Evolutionary conservation across 2,888 invertebrate genomes (phyloP), one percentile per base, ranked within the genome.

Genomic region (Ceraclea dissimilis): DNA sequence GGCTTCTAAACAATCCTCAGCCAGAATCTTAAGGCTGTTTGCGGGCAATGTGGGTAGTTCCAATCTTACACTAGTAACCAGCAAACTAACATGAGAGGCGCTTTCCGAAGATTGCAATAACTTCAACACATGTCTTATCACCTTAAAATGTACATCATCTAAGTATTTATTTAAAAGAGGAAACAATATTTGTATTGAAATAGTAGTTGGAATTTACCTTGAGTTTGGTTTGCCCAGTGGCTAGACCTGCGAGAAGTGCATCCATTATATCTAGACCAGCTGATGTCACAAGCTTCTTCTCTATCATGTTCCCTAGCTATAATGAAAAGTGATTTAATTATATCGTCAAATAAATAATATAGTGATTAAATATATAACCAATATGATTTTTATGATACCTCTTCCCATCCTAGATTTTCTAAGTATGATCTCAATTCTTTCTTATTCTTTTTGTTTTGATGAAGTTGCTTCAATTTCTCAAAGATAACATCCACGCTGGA

Each of bases 1-100:
- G 1, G 73, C 70, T 63, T 78, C 75, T 0, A 77, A 64, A 52
- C 73, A 71, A 18, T 75, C 74, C 67, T 71, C 71, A 60, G 69
- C 67, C 71, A 75, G 72, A 17, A 65, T 63, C 17, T 75, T 69
- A 22, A 78, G 60, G 33, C 71, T 69, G 6, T 67, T 66, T 0
- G 66, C 55, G 0, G 70, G 66, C 39, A 72, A 60, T 57, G 68
- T 65, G 0, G 71, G 68, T 11, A 78, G 63, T 60, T 75, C 76
- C 51, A 76, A 61, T 21, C 73, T 71, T 1, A 77, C 55, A 47
- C 73, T 66, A 46, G 72, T 71, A 43, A 70, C 65, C 1, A 77
- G 51, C 16, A 52, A 51, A 13, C 26, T 31, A 16, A 57, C 54
- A n/a, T 51, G 33, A 13, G 54, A 44, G 1, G 56, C 51, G 49